A percentile compares a stretch with the other conserved stretches of the same genome.
phyloP scores from a whole-genome alignment of 2,888 invertebrate species.

The Emmelina monodactyla region DNA sequence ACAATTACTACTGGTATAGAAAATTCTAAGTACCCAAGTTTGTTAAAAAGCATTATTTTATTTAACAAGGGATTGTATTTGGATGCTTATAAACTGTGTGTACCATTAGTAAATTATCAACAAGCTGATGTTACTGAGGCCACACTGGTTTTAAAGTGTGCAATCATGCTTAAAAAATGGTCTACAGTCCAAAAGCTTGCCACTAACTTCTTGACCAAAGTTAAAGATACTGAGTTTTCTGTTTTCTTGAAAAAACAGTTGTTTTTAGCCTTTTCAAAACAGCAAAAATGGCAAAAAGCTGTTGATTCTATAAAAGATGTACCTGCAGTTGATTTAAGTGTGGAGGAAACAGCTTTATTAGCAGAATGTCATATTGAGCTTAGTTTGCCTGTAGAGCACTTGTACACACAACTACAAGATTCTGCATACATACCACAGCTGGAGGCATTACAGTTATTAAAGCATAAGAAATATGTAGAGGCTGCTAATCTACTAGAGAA shows the following conservation, averaged over 20 bases:
- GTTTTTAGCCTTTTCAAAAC: constrained; percentile 36
- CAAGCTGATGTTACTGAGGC: constrained; percentile 40
- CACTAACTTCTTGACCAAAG: constrained; percentile 43
- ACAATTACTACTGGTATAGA: constrained; percentile 62
- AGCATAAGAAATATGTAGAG: constrained; percentile 57
- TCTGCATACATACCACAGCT: constrained; percentile 43
- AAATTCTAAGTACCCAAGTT: constrained; percentile 67
- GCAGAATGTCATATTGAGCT: constrained; percentile 45
- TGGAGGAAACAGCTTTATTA: constrained; percentile 31
- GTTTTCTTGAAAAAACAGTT: constrained; percentile 31
- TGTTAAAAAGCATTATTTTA: constrained; percentile 67
- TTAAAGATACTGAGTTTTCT: constrained; percentile 30
- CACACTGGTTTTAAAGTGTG: constrained; percentile 43
- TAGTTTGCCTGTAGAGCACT: constrained; percentile 27
- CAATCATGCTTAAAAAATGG: constrained; percentile 49
- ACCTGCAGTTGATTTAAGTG: constrained; percentile 24
- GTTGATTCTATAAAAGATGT: constrained; percentile 36
- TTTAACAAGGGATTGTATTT: constrained; percentile 60
- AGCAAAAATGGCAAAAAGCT: constrained; percentile 63
- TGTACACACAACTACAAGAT: constrained; percentile 30
- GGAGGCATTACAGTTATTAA: constrained; percentile 54
- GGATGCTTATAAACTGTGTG: constrained; percentile 59
- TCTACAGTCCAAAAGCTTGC: constrained; percentile 43
- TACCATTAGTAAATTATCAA: constrained; percentile 46
- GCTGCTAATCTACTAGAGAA: constrained; percentile 61